Conservation (phyloP, 2,888 invertebrate species). For the Cremastobaeus sp. region DNA sequence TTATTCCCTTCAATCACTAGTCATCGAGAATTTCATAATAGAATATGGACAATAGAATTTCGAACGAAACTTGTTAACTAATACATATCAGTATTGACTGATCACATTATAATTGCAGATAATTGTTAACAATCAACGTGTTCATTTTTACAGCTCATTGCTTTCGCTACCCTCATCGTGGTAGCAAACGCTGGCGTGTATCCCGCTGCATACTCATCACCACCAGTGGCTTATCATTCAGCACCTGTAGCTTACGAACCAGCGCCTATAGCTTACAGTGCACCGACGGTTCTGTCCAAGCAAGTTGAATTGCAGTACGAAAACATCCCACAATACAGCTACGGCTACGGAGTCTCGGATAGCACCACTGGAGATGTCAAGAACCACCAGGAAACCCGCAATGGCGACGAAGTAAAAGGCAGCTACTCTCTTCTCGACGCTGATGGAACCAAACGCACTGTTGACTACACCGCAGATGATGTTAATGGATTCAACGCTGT, state of each 20-base stretch:
- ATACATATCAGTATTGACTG: too few species aligned
- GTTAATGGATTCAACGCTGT: conserved; percentile 66
- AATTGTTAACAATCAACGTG: too few species aligned
- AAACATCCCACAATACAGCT: conserved; percentile 68
- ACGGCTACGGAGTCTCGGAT: conserved; percentile 66
- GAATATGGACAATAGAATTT: too few species aligned
- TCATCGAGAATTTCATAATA: too few species aligned
- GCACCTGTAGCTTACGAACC: not conserved
- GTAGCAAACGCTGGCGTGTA: not conserved
- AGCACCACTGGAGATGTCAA: conserved; percentile 66
- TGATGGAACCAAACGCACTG: conserved; percentile 64
- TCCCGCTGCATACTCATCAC: too few species aligned
- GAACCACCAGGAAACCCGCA: conserved; percentile 65
- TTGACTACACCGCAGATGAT: conserved; percentile 66
- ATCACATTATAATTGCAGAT: too few species aligned
- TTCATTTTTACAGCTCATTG: not conserved
- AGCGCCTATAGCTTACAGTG: too few species aligned
- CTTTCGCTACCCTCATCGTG: not conserved
- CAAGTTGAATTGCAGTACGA: conserved; percentile 44
- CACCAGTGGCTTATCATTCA: not conserved
- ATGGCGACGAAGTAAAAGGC: conserved; percentile 66
- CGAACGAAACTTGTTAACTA: too few species aligned
- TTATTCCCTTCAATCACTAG: too few species aligned
- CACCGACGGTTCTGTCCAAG: too few species aligned
- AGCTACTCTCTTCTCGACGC: conserved; percentile 66